Evolutionary conservation across 2,888 invertebrate species (phyloP).

Genomic region (Eurois occulta): DNA sequence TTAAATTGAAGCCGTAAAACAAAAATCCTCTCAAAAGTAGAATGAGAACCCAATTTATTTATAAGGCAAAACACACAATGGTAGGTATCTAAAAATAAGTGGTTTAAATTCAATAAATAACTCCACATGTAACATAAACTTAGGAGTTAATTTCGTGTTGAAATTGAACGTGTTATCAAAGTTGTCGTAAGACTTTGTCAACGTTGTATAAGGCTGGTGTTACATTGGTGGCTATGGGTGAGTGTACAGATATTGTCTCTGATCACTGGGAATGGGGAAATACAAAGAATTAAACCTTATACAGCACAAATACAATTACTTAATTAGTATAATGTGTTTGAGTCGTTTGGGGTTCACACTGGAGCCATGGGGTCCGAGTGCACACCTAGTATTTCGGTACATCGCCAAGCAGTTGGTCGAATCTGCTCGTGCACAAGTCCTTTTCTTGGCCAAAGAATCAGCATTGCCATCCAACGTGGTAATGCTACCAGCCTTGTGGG

Average conservation of each 20-base stretch:
- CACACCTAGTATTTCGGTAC: neutral
- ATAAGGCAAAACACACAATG: neutral
- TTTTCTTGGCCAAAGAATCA: no score
- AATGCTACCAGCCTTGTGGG: no score
- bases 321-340: neutral
- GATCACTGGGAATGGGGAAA: neutral
- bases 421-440: neutral
- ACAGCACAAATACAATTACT: no score
- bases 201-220: neutral
- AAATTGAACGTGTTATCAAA: conserved; percentile 43
- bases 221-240: neutral
- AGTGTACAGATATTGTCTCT: neutral
- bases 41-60: neutral
- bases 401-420: neutral
- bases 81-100: neutral
- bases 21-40: neutral
- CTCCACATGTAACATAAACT: neutral
- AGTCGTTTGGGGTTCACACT: neutral
- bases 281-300: neutral
- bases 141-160: conserved; percentile 32
- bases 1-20: neutral
- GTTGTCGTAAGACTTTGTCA: neutral
- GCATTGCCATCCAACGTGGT: no score
- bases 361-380: neutral
- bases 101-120: conserved; percentile 31